phyloP scores from a whole-genome alignment of 2,113 vertebrate genomes.

The Empidonax traillii region DNA sequence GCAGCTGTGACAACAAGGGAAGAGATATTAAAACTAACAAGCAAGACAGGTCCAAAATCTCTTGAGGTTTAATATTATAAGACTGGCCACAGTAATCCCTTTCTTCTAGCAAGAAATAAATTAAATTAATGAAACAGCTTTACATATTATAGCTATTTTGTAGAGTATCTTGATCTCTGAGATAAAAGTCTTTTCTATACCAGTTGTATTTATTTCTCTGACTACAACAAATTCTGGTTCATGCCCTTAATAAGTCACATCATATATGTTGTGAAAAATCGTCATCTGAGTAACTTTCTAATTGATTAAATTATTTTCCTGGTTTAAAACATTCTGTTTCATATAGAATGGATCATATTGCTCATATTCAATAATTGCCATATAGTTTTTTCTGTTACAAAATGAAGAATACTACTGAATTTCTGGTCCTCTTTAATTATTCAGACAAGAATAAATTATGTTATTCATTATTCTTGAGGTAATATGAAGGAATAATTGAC shows the following conservation, averaged over 20 bases:
- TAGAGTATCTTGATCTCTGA: neutral
- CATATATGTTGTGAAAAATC: neutral
- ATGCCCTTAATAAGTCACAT: neutral
- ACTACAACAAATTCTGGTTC: neutral
- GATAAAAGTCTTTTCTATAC: neutral
- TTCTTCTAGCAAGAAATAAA: neutral
- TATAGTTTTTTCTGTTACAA: neutral
- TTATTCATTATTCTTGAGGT: neutral
- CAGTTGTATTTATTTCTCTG: neutral
- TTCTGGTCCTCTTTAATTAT: slow-evolving; percentile 10
- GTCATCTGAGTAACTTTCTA: neutral
- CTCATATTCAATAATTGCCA: neutral
- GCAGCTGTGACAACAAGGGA: neutral
- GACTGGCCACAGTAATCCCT: neutral
- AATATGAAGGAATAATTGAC: slow-evolving; percentile 9
- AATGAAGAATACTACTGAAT: neutral
- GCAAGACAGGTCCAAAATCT: neutral
- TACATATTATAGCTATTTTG: neutral
- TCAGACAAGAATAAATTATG: neutral
- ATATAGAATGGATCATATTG: neutral
- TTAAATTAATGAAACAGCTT: neutral
- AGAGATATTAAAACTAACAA: neutral
- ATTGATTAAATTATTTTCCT: neutral
- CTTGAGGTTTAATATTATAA: neutral
- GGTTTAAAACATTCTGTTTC: neutral